A percentile compares a stretch with the other conserved stretches of the same genome.
phyloP scores from a whole-genome alignment of 1,140 invertebrate genomes.

The Cotesia chilonis region DNA sequence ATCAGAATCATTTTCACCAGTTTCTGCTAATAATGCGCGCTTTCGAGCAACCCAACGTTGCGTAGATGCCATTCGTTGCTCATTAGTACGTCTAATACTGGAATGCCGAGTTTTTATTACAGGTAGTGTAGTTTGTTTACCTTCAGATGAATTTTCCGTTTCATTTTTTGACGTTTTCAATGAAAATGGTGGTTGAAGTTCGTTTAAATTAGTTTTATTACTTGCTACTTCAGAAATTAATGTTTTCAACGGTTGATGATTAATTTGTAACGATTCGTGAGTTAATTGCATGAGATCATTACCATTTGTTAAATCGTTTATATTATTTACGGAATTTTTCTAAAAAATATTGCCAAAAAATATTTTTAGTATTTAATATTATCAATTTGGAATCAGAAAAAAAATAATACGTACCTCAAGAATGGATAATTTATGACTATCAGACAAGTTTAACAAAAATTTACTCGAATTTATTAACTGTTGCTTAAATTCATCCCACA shows the following conservation, averaged over 20 bases:
- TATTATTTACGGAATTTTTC: too few relatives aligned
- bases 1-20: constrained; percentile 55
- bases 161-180: constrained; percentile 13
- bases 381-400: neutral
- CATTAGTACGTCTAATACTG: constrained; percentile 45
- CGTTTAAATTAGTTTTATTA: neutral
- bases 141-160: constrained; percentile 23
- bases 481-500: constrained; percentile 60
- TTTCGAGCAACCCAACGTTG: constrained; percentile 62
- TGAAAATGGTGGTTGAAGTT: constrained; percentile 18
- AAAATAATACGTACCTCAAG: constrained; percentile 42
- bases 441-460: constrained; percentile 51
- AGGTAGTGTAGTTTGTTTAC: constrained; percentile 30
- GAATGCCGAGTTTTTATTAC: constrained; percentile 32
- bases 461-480: constrained; percentile 54
- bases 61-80: constrained; percentile 55
- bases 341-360: neutral
- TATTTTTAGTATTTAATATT: neutral
- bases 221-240: constrained; percentile 1
- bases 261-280: too few relatives aligned
- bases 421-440: constrained; percentile 44
- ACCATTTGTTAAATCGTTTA: too few relatives aligned
- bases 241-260: neutral
- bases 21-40: constrained; percentile 57
- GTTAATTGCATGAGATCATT: too few relatives aligned